Percentiles rank a stretch among this genome's conserved stretches.
Conservation (phyloP, 2,888 invertebrate species). For the Dryobota labecula region DNA sequence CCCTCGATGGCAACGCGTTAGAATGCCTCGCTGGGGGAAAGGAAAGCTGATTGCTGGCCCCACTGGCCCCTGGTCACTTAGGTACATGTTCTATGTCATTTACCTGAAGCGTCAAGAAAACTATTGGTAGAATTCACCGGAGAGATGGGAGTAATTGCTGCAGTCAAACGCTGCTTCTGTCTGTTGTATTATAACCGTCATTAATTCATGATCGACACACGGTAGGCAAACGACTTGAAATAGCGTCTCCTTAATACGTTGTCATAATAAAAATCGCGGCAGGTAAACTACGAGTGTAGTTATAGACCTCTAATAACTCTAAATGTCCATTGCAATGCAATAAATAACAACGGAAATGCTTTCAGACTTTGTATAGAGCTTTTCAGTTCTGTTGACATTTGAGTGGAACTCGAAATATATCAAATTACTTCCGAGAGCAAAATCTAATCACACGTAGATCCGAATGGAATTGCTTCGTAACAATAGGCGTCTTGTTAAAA, state of each 20-base stretch:
- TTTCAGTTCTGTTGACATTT: constrained; percentile 55
- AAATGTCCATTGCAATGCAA: constrained; percentile 45
- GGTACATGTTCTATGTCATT: constrained; percentile 47
- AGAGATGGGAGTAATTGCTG: constrained; percentile 50
- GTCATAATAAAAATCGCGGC: constrained; percentile 43
- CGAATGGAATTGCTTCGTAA: constrained; percentile 74
- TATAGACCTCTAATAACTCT: constrained; percentile 28
- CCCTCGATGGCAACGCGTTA: constrained; percentile 41
- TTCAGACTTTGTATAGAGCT: constrained; percentile 34
- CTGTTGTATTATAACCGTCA: constrained; percentile 43
- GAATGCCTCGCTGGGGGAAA: constrained; percentile 57
- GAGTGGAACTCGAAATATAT: constrained; percentile 74
- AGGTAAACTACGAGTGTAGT: constrained; percentile 29
- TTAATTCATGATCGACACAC: constrained; percentile 58
- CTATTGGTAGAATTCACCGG: constrained; percentile 1
- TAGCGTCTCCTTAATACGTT: constrained; percentile 43
- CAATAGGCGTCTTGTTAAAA: constrained; percentile 74
- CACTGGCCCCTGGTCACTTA: constrained; percentile 63
- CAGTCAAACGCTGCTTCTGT: constrained; percentile 29
- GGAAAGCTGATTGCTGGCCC: constrained; percentile 65
- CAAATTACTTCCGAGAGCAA: constrained; percentile 83
- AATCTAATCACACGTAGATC: constrained; percentile 79
- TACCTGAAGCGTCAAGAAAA: constrained; percentile 50
- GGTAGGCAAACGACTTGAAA: constrained; percentile 52
- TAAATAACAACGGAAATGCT: constrained; percentile 44